These are phyloP conservation scores for Lagorchestes hirsutus DNA, from an alignment of 2,797 vertebrate species.

Conservation along the genomic window DNA sequence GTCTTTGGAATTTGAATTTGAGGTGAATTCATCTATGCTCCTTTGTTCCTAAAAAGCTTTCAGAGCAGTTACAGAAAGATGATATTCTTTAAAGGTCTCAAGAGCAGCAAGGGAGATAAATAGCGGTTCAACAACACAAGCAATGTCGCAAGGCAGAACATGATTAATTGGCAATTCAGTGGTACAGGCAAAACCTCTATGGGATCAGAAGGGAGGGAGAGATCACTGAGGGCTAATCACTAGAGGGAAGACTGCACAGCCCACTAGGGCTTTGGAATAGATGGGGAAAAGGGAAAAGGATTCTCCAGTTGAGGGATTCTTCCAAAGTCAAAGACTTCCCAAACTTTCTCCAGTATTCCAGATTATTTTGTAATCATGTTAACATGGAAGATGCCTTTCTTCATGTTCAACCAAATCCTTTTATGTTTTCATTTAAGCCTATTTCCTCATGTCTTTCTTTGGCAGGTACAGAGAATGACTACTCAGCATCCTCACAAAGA, in stretches of 20 bases:
- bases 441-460: constrained; percentile 59
- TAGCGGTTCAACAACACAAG: not conserved
- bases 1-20: not conserved
- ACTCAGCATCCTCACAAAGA: not conserved
- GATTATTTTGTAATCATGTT: constrained; percentile 30
- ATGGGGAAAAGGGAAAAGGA: not conserved
- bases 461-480: constrained; percentile 20
- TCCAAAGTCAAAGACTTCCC: constrained; percentile 14
- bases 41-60: not conserved
- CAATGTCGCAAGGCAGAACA: not conserved
- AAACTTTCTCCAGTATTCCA: constrained; percentile 13
- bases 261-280: not conserved
- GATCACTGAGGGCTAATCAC: not conserved
- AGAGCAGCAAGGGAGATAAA: not conserved
- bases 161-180: not conserved
- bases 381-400: not conserved
- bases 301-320: not conserved
- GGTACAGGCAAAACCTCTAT: not conserved
- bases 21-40: not conserved
- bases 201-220: not conserved
- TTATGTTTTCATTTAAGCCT: not conserved
- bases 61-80: not conserved
- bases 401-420: constrained; percentile 34
- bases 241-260: not conserved
- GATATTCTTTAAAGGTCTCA: not conserved